Conservation (phyloP, 1,140 invertebrate genomes). For the Drosophila azteca region DNA sequence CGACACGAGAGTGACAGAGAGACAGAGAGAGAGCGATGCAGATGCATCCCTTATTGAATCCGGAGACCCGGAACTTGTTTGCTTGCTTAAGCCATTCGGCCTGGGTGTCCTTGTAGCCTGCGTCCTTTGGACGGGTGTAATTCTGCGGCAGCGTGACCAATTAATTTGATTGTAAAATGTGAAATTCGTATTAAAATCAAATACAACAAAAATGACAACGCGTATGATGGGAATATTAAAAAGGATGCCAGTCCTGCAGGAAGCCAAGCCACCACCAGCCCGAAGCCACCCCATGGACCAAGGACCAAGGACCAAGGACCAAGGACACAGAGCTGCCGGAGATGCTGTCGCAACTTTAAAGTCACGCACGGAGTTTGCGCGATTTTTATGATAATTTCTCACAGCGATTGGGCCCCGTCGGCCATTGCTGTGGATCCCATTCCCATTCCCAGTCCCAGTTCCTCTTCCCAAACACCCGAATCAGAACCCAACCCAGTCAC, state of each 20-base stretch:
- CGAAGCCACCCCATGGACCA: constrained; percentile 32
- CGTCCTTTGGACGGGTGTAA: constrained; percentile 56
- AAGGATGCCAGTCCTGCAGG: constrained; percentile 42
- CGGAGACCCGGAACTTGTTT: constrained; percentile 44
- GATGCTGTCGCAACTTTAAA: constrained; percentile 64
- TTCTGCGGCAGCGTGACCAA: constrained; percentile 82
- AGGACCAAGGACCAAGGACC: neutral
- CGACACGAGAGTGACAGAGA: neutral
- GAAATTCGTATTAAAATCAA: constrained; percentile 83
- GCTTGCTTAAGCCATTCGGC: constrained; percentile 63
- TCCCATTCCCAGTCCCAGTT: constrained; percentile 10
- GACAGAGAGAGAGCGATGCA: neutral
- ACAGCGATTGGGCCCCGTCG: constrained; percentile 63
- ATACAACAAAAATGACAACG: constrained; percentile 81
- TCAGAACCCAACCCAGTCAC: constrained; percentile 5
- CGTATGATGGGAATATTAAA: constrained; percentile 81
- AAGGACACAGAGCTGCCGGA: no score
- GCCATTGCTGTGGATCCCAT: constrained; percentile 62
- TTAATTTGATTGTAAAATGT: constrained; percentile 83
- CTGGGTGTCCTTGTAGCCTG: constrained; percentile 15
- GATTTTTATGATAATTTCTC: constrained; percentile 79
- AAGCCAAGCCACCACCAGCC: constrained; percentile 46
- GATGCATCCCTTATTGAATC: constrained; percentile 57
- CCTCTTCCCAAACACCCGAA: neutral
- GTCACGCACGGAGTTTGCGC: constrained; percentile 79